Evolutionary conservation across 2,113 vertebrate species (phyloP), one percentile per base, ranked within the genome.

Genomic region (Solea solea): DNA sequence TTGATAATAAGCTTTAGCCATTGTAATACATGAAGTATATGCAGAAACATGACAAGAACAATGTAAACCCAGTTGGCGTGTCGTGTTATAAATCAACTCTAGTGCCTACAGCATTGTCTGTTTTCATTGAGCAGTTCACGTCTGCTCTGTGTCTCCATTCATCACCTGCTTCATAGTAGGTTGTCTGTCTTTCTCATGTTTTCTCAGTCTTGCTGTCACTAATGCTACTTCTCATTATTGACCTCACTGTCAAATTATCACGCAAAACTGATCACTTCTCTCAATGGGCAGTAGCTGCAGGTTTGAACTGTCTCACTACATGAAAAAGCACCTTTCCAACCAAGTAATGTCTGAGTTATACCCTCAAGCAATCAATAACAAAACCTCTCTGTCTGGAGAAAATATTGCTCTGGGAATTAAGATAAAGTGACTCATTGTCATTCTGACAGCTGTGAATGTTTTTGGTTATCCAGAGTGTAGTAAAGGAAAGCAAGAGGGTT

Each of bases 321-420:
- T 12, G 11, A 12, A 45, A 34, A 34, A 34, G 34, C 34, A 3
- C 34, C 5, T 34, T 34, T 34, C 34, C 34, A 34, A 34, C 5
- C 45, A 48, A 11, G 45, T 12, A 9, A 0, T 13, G n/a, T 56
- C 56, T 58, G 72, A 14, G n/a, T 42, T 40, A 75, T 69, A 78
- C 73, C 63, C 71, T 0, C 4, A 69, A 53, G 79, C 34, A 64
- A 84, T 82, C 50, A 2, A 69, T 76, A 61, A 27, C 64, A 71
- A 82, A 78, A 78, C 73, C 68, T 71, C 0, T 28, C 71, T 80
- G 79, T 80, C 83, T 74, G 60, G 69, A 75, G 46, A 53, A 84
- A 60, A 48, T 52, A 65, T 69, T 71, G 63, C 69, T 50, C 34
- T 28, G 46, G 62, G 39, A 54, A 63, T 15, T 7, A 68, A 77